Conservation (phyloP, 64 coral and sea anemone species). For the Pachyseris speciosa region DNA sequence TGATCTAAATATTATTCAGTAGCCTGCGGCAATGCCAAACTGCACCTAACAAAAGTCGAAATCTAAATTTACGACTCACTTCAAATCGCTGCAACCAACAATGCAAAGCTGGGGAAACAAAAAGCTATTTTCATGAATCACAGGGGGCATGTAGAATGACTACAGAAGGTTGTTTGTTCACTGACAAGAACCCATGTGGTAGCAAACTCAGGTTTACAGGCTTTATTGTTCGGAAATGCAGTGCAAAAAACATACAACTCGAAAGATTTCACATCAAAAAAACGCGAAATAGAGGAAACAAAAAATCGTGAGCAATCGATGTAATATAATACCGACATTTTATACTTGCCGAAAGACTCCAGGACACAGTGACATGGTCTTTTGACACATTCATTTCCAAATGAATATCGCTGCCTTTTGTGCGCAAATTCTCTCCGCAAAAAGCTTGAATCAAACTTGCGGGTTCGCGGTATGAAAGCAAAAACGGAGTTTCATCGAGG, state of each 20-base stretch:
- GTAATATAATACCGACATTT: constrained; percentile 8
- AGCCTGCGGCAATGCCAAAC: background rate
- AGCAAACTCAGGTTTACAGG: background rate
- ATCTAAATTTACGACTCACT: constrained; percentile 23
- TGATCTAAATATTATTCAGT: background rate
- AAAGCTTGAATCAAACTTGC: background rate
- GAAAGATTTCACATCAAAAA: background rate
- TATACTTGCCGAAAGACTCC: background rate
- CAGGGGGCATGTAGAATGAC: background rate
- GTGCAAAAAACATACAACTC: background rate
- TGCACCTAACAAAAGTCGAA: background rate
- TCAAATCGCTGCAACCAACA: background rate
- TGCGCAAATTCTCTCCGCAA: background rate
- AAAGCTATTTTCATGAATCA: background rate
- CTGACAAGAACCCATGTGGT: background rate
- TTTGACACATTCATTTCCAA: background rate
- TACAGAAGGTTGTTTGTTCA: background rate
- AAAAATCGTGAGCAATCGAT: background rate
- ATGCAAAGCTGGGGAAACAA: background rate
- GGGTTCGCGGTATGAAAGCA: background rate
- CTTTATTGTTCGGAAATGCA: constrained; percentile 3
- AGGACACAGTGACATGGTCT: background rate
- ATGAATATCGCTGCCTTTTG: background rate
- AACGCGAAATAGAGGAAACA: background rate
- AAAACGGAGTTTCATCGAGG: background rate